These are phyloP conservation scores for Chaetorhynchus papuensis DNA, from an alignment of 2,113 vertebrate species.

Conservation along the genomic window DNA sequence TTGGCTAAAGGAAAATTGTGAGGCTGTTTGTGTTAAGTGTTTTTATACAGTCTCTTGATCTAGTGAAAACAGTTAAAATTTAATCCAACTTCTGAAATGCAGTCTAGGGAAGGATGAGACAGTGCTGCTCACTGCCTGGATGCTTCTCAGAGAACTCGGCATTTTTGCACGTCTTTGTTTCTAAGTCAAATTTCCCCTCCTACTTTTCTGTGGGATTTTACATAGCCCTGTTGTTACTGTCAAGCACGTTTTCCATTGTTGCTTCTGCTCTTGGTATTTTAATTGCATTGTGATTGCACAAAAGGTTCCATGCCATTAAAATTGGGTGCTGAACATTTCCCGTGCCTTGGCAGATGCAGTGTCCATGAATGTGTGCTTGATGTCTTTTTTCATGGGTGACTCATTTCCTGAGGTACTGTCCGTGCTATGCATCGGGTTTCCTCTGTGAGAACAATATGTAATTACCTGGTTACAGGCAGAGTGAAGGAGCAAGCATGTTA, in stretches of 20 bases:
- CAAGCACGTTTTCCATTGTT: background rate
- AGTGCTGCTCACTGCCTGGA: background rate
- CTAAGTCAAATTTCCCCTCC: background rate
- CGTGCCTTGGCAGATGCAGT: background rate
- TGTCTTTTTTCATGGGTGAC: background rate
- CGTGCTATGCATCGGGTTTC: accelerated
- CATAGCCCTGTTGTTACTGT: background rate
- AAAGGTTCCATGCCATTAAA: background rate
- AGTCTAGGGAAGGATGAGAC: background rate
- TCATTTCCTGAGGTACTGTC: background rate
- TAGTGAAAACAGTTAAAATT: background rate
- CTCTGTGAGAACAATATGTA: background rate
- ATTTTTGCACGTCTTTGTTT: background rate
- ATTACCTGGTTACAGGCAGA: background rate
- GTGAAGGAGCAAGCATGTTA: background rate
- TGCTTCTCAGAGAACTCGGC: background rate
- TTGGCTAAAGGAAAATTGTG: background rate
- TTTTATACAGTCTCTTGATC: background rate
- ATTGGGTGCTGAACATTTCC: background rate
- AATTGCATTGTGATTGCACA: background rate
- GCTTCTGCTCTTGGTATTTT: background rate
- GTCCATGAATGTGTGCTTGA: background rate
- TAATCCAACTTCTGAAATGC: background rate
- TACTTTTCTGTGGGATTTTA: background rate
- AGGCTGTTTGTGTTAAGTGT: background rate